phyloP scores from a whole-genome alignment of 1,140 invertebrate genomes.

The Aphaenogaster ashmeadi region DNA sequence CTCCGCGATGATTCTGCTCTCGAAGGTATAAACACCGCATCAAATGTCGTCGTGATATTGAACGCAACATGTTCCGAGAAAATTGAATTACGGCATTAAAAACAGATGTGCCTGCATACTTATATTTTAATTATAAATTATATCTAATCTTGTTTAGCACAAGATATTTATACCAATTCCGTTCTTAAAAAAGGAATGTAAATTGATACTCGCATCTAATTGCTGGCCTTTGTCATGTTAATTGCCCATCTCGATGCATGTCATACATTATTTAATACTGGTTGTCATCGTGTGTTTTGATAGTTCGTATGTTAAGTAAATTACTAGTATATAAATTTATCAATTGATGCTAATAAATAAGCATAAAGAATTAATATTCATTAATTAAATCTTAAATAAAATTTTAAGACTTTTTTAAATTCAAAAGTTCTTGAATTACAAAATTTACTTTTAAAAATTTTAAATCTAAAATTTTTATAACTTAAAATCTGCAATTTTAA shows the following conservation, averaged over 20 bases:
- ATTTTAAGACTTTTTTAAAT: not conserved
- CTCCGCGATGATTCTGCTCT: constrained; percentile 12
- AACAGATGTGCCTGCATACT: constrained; percentile 19
- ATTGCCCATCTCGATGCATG: not conserved
- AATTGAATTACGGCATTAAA: not conserved
- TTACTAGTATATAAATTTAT: not conserved
- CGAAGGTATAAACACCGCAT: not conserved
- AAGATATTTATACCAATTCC: not conserved
- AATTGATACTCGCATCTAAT: not conserved
- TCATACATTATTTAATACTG: not conserved
- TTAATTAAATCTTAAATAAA: not conserved
- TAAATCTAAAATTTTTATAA: not conserved
- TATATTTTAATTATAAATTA: not conserved
- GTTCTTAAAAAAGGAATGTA: not conserved
- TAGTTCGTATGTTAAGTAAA: not conserved
- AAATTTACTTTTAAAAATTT: not conserved
- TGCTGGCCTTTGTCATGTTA: not conserved
- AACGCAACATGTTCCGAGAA: not conserved
- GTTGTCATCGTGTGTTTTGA: not conserved
- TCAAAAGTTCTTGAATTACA: not conserved
- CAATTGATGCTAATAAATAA: not conserved
- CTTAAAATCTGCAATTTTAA: not conserved
- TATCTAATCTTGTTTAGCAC: not conserved
- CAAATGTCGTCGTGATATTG: not conserved
- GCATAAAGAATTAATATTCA: not conserved